Base-by-base conservation (phyloP, 2,888 invertebrate species). In the Scaptomyza reducta region DNA sequence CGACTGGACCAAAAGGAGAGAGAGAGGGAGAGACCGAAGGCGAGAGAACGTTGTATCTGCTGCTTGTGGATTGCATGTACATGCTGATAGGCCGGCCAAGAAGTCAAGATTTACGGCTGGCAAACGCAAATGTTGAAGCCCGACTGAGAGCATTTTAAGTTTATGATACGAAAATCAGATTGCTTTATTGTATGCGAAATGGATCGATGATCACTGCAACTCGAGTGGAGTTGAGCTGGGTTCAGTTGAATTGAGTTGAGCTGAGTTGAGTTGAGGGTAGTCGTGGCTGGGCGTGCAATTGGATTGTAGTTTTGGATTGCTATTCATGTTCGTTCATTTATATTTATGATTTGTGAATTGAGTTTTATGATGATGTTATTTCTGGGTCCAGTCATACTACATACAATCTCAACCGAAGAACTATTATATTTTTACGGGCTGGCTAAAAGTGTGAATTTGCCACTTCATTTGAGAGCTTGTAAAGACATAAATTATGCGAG, bases 301-400 rank as follows among this genome's bases (percentile, higher is more conserved):
- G 70, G 67, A 50, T 35, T 50, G 49, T 38, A 58, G 16, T 40
- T 40, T 66, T 60, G 60, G 66, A 59, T 60, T 46, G 29, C 27
- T 50, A 50, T 50, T 38, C 38, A 25, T 38, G 29, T 47, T 40
- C 40, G 40, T 85, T 85, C 83, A 83, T 88, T 89, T 89, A 89
- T 89, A 89, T 89, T 89, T 89, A 89, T 89, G 89, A 89, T 89
- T 89, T 89, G 89, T 89, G 89, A 89, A 89, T 89, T 89, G 84
- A 68, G 81, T 89, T 89, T 89, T 89, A 87, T 87, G 89, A 87
- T 85, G 87, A 85, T 85, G 90, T 81, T 83, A 73, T 82, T 72
- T 79, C 70, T 71, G 73, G 61, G 42, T 27, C 57, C 57, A 53
- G 38, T 57, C 63, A 46, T 27, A 40, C 40, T 16, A 40, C 10